Percentiles rank a stretch among this genome's conserved stretches.
Conservation (phyloP, 2,888 invertebrate genomes). For the Leptothorax acervorum region DNA sequence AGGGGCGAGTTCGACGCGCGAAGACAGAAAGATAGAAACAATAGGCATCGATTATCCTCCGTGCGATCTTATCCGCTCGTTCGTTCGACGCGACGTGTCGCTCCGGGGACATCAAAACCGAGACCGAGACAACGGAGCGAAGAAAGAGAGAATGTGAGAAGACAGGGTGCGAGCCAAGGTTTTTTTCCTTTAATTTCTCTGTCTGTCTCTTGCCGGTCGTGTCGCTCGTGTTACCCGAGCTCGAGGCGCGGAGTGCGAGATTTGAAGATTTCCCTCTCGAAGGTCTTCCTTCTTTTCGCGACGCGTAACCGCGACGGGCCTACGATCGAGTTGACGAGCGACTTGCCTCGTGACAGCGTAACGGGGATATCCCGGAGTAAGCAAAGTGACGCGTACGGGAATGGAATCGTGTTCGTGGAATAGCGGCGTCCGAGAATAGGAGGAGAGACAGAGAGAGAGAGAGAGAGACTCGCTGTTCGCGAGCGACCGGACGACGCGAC, state of each 20-base stretch:
- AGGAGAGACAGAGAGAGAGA: not conserved
- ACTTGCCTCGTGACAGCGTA: conserved; percentile 45
- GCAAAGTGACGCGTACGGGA: conserved; percentile 24
- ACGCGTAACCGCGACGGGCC: not conserved
- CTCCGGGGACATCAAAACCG: conserved; percentile 53
- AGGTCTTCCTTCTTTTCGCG: conserved; percentile 53
- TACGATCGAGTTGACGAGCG: not conserved
- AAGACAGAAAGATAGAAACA: conserved; percentile 61
- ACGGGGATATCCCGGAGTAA: conserved; percentile 53
- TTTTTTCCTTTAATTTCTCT: not conserved
- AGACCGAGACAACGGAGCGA: conserved; percentile 14
- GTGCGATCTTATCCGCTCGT: conserved; percentile 64
- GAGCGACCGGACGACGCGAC: conserved; percentile 41
- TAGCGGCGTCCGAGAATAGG: conserved; percentile 24
- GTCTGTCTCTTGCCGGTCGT: not conserved
- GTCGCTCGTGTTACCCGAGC: conserved; percentile 47
- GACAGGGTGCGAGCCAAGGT: conserved; percentile 1
- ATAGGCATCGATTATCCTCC: conserved; percentile 60
- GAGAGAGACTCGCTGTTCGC: not conserved
- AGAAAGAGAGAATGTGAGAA: not conserved
- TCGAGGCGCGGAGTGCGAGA: conserved; percentile 48
- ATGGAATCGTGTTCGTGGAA: conserved; percentile 26
- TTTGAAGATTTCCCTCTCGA: conserved; percentile 24
- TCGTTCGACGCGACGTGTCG: conserved; percentile 63
- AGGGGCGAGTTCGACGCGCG: conserved; percentile 51